phyloP scores from a whole-genome alignment of 2,888 invertebrate species.

The Limnephilus marmoratus region DNA sequence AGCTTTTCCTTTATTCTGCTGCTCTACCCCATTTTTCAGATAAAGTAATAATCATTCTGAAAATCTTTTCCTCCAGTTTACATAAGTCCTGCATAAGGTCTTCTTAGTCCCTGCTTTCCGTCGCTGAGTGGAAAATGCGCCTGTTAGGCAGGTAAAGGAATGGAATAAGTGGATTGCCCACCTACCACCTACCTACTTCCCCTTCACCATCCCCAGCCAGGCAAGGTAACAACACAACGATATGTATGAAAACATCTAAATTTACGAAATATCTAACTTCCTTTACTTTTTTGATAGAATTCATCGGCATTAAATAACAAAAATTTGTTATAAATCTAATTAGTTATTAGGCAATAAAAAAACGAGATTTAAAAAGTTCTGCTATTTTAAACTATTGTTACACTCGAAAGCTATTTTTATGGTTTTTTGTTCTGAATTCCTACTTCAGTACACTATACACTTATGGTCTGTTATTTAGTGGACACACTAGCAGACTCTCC shows the following conservation, averaged over 20 bases:
- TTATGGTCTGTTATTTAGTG: too few relatives aligned
- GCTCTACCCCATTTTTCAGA: not conserved
- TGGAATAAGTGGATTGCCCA: constrained; percentile 65
- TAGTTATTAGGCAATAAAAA: too few relatives aligned
- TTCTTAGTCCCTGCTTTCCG: constrained; percentile 6
- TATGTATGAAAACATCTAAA: not conserved
- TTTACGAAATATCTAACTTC: not conserved
- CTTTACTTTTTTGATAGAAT: too few relatives aligned
- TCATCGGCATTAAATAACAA: too few relatives aligned
- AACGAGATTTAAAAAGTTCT: too few relatives aligned
- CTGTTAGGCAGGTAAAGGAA: constrained; percentile 65
- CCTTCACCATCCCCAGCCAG: not conserved
- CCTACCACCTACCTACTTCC: not conserved
- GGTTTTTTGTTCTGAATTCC: too few relatives aligned
- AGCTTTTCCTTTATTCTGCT: too few relatives aligned
- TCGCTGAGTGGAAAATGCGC: constrained; percentile 62
- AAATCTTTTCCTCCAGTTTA: constrained; percentile 24
- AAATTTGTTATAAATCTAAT: too few relatives aligned
- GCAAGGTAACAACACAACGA: not conserved
- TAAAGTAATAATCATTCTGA: not conserved
- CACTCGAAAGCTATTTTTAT: too few relatives aligned
- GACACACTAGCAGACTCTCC: too few relatives aligned
- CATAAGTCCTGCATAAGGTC: constrained; percentile 25
- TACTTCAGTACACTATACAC: too few relatives aligned
- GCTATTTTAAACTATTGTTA: too few relatives aligned